Conservation (phyloP, 2,797 vertebrate species). For the Diglossa cyanea region DNA sequence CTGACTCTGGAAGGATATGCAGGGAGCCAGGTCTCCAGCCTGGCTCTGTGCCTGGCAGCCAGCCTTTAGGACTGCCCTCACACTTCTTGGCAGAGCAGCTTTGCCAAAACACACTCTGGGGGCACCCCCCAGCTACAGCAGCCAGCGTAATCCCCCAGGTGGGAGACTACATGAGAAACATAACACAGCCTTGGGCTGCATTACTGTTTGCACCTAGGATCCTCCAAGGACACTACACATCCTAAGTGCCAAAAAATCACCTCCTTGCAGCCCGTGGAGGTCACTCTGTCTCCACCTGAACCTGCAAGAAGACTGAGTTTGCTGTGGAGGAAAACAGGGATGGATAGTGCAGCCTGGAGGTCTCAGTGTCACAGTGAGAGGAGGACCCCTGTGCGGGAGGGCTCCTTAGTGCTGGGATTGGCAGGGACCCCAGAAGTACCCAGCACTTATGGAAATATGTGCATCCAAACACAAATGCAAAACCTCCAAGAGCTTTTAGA, state of each 20-base stretch:
- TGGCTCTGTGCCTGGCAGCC: not conserved
- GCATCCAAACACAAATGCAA: not conserved
- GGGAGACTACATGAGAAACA: not conserved
- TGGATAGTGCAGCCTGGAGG: not conserved
- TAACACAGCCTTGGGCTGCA: constrained; percentile 10
- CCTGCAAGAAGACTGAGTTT: not conserved
- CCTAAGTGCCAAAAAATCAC: not conserved
- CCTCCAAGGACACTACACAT: not conserved
- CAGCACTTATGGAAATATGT: not conserved
- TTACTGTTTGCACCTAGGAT: not conserved
- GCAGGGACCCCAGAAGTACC: not conserved
- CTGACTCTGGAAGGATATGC: not conserved
- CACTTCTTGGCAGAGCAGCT: not conserved
- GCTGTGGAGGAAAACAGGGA: not conserved
- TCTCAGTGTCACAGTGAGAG: fast-evolving
- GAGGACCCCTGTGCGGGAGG: not conserved
- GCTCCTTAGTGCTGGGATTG: not conserved
- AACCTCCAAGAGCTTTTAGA: not conserved
- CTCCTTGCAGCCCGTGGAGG: not conserved
- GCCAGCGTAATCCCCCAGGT: not conserved
- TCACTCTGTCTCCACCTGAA: not conserved
- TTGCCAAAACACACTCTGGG: not conserved
- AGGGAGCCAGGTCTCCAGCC: not conserved
- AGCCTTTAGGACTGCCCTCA: not conserved
- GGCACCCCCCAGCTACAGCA: not conserved